phyloP scores from a whole-genome alignment of 2,113 vertebrate genomes.

The Trichomycterus rosablanca region DNA sequence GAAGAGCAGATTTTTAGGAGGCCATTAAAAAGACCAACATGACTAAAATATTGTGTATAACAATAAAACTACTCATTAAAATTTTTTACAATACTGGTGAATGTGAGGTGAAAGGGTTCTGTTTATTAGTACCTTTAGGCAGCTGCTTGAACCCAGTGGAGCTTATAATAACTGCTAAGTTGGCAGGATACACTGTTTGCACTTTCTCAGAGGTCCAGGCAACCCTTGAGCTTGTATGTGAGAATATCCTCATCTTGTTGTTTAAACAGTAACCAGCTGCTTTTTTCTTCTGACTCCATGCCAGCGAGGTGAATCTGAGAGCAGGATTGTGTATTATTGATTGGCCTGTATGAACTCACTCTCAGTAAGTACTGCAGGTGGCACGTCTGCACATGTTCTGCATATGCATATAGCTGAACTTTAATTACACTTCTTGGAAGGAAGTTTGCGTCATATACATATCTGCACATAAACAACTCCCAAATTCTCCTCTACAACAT shows the following conservation, averaged over 20 bases:
- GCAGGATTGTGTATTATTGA: slow-evolving; percentile 14
- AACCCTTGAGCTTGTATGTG: slow-evolving; percentile 64
- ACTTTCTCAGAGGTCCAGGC: slow-evolving; percentile 25
- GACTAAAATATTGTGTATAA: too few species aligned
- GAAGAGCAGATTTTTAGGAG: too few species aligned
- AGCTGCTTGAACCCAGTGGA: slow-evolving; percentile 25
- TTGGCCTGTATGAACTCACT: slow-evolving; percentile 4
- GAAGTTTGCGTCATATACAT: too few species aligned
- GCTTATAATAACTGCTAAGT: slow-evolving; percentile 34
- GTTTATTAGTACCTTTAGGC: slow-evolving; percentile 16
- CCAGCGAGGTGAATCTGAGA: slow-evolving; percentile 50
- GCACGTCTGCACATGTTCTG: too few species aligned
- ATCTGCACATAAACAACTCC: too few species aligned
- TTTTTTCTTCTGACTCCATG: slow-evolving; percentile 72
- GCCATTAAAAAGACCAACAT: too few species aligned
- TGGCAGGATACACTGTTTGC: slow-evolving; percentile 31
- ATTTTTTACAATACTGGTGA: background rate
- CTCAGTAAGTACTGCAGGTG: slow-evolving; percentile 23
- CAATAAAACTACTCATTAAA: too few species aligned
- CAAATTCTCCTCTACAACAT: too few species aligned
- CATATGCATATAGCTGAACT: too few species aligned
- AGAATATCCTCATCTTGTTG: slow-evolving; percentile 64
- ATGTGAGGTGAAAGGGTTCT: background rate
- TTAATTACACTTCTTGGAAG: too few species aligned
- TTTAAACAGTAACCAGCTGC: slow-evolving; percentile 68